Conservation (phyloP, 1,140 invertebrate species). For the Zaprionus camerounensis region DNA sequence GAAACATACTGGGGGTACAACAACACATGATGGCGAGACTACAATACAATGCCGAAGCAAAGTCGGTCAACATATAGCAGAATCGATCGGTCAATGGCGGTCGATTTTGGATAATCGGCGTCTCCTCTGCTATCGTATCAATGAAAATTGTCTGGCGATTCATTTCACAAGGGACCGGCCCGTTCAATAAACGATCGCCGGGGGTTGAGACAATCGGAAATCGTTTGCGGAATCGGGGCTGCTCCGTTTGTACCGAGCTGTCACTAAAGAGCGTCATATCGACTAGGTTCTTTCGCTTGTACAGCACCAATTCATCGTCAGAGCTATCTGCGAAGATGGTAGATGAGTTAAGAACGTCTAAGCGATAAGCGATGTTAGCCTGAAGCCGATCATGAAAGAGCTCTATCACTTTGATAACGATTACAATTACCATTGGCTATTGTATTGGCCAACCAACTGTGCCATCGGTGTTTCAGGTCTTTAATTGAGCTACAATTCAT, state of each 20-base stretch:
- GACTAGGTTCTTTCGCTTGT: not conserved
- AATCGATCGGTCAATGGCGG: slow-evolving; percentile 63
- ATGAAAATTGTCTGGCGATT: slow-evolving; percentile 58
- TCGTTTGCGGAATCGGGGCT: slow-evolving; percentile 39
- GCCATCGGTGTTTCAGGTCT: slow-evolving; percentile 28
- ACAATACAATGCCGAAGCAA: slow-evolving; percentile 70
- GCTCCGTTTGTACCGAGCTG: slow-evolving; percentile 59
- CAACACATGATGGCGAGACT: slow-evolving; percentile 77
- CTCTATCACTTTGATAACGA: not conserved
- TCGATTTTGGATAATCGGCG: slow-evolving; percentile 34
- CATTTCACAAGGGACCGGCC: slow-evolving; percentile 54
- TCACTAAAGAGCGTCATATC: not conserved
- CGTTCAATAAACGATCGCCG: not conserved
- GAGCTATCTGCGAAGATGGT: slow-evolving; percentile 53
- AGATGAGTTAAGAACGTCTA: not conserved
- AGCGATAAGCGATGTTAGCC: too few species aligned
- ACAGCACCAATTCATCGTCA: slow-evolving; percentile 60
- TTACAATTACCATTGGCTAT: slow-evolving; percentile 50
- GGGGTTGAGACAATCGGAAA: too few species aligned
- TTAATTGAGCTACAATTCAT: not conserved
- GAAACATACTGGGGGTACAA: slow-evolving; percentile 74
- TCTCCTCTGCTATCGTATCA: slow-evolving; percentile 42
- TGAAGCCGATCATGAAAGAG: not conserved
- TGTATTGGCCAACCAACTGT: slow-evolving; percentile 47
- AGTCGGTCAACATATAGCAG: slow-evolving; percentile 74